These are phyloP conservation scores for Dicrurus megarhynchus DNA, from an alignment of 2,113 vertebrate species.

Conservation along the genomic window DNA sequence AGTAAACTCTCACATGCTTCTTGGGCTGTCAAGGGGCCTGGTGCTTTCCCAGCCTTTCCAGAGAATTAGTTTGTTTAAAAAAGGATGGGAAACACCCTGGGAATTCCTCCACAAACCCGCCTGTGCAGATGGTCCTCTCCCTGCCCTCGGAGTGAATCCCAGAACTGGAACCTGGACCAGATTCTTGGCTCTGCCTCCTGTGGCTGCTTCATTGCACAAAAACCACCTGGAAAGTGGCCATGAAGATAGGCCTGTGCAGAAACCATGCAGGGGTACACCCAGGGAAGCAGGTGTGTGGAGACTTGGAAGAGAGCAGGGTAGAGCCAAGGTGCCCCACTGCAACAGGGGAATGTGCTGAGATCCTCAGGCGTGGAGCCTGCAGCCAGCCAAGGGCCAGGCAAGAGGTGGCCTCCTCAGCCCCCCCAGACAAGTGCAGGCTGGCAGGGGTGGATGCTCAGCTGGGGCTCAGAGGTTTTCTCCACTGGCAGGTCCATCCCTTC, in stretches of 20 bases:
- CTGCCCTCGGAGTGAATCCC: slow-evolving; percentile 29
- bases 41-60: slow-evolving; percentile 13
- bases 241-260: slow-evolving; percentile 27
- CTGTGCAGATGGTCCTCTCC: slow-evolving; percentile 58
- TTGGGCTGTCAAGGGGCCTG: not conserved
- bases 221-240: slow-evolving; percentile 56
- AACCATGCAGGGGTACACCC: not conserved
- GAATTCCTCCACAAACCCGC: slow-evolving; percentile 49
- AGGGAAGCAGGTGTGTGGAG: not conserved
- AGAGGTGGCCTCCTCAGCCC: not conserved
- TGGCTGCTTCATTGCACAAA: not conserved
- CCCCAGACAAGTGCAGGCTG: not conserved
- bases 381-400: not conserved
- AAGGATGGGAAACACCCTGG: slow-evolving; percentile 46
- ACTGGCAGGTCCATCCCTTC: not conserved
- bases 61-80: slow-evolving; percentile 22
- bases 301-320: not conserved
- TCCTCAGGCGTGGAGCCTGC: not conserved
- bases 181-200: slow-evolving; percentile 32
- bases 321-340: not conserved
- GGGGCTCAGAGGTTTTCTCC: not conserved
- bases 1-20: not conserved
- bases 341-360: no score
- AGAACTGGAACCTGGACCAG: not conserved
- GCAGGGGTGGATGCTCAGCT: not conserved